These are phyloP conservation scores for Tapera naevia DNA, from an alignment of 2,797 vertebrate species.

Conservation along the genomic window DNA sequence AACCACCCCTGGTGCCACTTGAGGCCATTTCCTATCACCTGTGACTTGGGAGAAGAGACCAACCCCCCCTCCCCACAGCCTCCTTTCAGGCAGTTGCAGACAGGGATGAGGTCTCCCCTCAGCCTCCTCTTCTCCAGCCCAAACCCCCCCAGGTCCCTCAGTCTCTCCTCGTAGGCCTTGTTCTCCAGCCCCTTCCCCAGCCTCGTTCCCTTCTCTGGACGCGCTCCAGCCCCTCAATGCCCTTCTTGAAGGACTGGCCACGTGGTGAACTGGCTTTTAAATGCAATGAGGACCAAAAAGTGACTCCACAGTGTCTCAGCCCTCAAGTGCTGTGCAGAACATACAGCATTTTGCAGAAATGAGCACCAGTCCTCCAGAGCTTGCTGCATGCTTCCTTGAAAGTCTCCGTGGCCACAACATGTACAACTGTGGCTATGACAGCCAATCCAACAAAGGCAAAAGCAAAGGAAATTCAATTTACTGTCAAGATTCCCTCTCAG, in stretches of 20 bases:
- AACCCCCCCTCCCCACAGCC: no score
- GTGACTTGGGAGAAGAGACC: no score
- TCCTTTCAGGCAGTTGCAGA: no score
- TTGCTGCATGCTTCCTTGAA: fast-evolving
- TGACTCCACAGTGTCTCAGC: not conserved
- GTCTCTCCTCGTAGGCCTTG: no score
- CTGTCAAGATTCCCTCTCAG: not conserved
- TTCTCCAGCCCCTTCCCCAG: no score
- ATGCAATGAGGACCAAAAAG: not conserved
- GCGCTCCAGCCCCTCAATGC: no score
- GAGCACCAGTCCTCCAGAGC: not conserved
- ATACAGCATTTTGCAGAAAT: not conserved
- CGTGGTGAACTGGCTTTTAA: not conserved
- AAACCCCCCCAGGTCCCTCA: no score
- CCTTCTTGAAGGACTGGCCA: not conserved
- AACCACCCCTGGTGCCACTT: no score
- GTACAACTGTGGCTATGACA: not conserved
- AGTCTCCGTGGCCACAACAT: not conserved
- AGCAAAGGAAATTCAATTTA: not conserved
- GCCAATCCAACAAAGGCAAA: not conserved
- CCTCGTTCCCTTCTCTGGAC: no score
- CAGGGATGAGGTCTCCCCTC: no score
- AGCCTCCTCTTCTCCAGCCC: no score
- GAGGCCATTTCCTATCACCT: no score
- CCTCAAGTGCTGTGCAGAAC: not conserved